Evolutionary conservation across 2,888 invertebrate genomes (phyloP), one percentile per base, ranked within the genome.

Genomic region (Parnassius smintheus): DNA sequence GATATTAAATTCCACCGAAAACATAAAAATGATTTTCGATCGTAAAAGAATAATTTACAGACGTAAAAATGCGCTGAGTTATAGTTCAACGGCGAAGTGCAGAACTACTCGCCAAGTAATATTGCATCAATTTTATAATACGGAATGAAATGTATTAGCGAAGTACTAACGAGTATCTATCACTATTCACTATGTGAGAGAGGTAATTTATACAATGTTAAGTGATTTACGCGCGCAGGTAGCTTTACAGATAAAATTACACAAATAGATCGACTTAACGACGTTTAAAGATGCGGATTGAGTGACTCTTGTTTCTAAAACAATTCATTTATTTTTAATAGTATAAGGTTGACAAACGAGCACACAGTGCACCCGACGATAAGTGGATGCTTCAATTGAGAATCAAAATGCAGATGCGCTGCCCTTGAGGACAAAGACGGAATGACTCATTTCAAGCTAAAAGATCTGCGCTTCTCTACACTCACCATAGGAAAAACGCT

Each of bases 21-120:
- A 88, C 91, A 91, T 91, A 91, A 91, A 91, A 91, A 91, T 91
- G 88, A 91, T 91, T 92, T 91, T 90, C 86, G 91, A 88, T 91
- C 92, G 89, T 92, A 92, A 92, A 91, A 92, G 86, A 83, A 91
- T 91, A 92, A 91, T 92, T 92, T 92, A 91, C 92, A 91, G 88
- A 90, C 91, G 91, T 92, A 91, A 91, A 88, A 91, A 87, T 88
- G 80, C 83, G 89, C 90, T 87, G 88, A 89, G 85, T 86, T 88
- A 85, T 87, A 82, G 80, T 83, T 84, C 84, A 18, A 83, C 82
- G 76, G 72, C 70, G 70, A 74, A 79, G 74, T 74, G 49, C 56
- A 22, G 45, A 49, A 25, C 44, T 73, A 73, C 70, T 74, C 69
- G 73, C 70, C 51, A 55, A 44, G 50, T 51, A 57, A 57, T 11